A percentile compares a stretch with the other conserved stretches of the same genome.
These are phyloP conservation scores for Parauchenoglanis ngamensis DNA, from an alignment of 2,797 vertebrate genomes.

Conservation along the genomic window DNA sequence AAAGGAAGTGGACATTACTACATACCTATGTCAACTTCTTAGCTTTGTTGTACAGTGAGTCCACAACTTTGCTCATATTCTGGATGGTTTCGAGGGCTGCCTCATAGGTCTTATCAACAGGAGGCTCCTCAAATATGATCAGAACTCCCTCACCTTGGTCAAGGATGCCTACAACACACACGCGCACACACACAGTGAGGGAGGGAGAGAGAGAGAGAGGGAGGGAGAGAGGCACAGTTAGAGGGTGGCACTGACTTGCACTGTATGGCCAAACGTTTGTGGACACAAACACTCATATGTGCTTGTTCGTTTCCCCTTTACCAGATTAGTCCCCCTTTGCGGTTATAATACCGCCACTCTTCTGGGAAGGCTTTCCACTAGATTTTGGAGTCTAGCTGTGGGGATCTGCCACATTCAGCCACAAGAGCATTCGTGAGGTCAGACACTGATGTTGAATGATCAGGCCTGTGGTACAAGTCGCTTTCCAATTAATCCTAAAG, in stretches of 20 bases:
- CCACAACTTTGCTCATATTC: slow-evolving; percentile 99
- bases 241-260: not conserved
- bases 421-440: not conserved
- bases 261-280: not conserved
- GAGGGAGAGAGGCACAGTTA: not conserved
- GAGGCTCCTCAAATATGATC: slow-evolving; percentile 98
- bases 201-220: not conserved
- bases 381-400: not conserved
- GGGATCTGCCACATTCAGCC: not conserved
- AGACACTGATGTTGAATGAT: not conserved
- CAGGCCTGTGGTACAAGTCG: not conserved
- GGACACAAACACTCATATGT: not conserved
- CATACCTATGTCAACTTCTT: slow-evolving; percentile 98
- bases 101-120: slow-evolving; percentile 98
- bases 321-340: not conserved
- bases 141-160: slow-evolving; percentile 98
- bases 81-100: slow-evolving; percentile 98
- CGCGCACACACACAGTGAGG: too few relatives aligned
- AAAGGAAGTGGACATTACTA: not conserved
- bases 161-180: slow-evolving; percentile 84
- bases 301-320: not conserved
- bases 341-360: not conserved
- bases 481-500: not conserved
- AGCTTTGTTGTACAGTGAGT: slow-evolving; percentile 99
- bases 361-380: not conserved